These are phyloP conservation scores for Drosophila watanabei DNA, from an alignment of 1,140 invertebrate species.

Conservation along the genomic window DNA sequence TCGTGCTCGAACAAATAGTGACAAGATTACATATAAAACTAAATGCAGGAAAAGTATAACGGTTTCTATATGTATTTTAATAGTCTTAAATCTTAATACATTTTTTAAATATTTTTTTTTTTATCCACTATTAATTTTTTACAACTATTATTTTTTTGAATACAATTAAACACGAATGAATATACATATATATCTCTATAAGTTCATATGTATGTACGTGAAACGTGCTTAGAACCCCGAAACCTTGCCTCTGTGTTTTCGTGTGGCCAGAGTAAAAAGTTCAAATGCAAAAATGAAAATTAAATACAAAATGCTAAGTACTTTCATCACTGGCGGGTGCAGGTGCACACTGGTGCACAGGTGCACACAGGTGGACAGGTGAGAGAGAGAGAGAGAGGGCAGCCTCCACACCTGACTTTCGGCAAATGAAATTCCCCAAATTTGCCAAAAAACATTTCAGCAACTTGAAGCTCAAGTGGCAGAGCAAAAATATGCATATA, in stretches of 20 bases:
- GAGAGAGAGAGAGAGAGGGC: background rate
- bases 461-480: slow-evolving; percentile 37
- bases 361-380: background rate
- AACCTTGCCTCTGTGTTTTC: slow-evolving; percentile 27
- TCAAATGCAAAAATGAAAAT: slow-evolving; percentile 82
- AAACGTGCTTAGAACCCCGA: slow-evolving; percentile 22
- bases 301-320: slow-evolving; percentile 83
- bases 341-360: background rate
- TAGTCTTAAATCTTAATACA: too few species aligned
- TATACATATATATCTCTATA: background rate
- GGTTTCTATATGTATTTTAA: background rate
- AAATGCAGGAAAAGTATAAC: background rate
- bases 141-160: background rate
- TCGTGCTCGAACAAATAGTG: background rate
- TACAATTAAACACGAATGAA: too few species aligned
- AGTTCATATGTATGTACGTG: background rate
- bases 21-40: background rate
- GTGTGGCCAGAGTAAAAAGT: slow-evolving; percentile 60
- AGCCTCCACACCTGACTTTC: slow-evolving; percentile 55
- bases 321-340: slow-evolving; percentile 33
- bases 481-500: slow-evolving; percentile 17
- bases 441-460: slow-evolving; percentile 60
- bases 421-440: slow-evolving; percentile 52
- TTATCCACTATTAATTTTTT: background rate
- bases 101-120: background rate